phyloP scores from a whole-genome alignment of 2,888 invertebrate genomes.

The Incurvaria masculella region DNA sequence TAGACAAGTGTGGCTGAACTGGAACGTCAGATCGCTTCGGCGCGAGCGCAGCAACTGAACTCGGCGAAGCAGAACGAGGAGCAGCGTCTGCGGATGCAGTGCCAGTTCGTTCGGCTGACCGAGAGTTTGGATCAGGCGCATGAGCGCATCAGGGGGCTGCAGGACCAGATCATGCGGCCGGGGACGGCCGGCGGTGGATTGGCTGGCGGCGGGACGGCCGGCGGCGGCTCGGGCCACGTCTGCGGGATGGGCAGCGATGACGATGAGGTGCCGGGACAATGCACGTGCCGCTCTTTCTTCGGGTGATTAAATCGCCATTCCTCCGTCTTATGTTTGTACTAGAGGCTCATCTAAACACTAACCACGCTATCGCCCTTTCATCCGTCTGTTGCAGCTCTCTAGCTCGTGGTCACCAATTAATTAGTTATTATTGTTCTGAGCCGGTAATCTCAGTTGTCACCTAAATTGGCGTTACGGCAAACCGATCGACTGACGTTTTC shows the following conservation, averaged over 20 bases:
- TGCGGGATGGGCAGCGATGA: conserved; percentile 21
- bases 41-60: conserved; percentile 60
- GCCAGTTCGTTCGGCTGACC: conserved; percentile 65
- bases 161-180: conserved; percentile 63
- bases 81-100: conserved; percentile 67
- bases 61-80: conserved; percentile 69
- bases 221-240: conserved; percentile 23
- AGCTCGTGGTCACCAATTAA: too few relatives aligned
- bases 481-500: too few relatives aligned
- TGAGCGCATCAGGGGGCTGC: conserved; percentile 60
- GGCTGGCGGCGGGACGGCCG: conserved; percentile 32
- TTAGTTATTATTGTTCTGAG: too few relatives aligned
- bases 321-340: too few relatives aligned
- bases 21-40: conserved; percentile 63
- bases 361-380: too few relatives aligned
- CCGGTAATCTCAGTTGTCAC: too few relatives aligned
- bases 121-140: conserved; percentile 72
- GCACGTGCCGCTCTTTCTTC: neutral
- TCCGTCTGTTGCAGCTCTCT: too few relatives aligned
- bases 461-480: too few relatives aligned
- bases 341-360: too few relatives aligned
- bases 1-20: conserved; percentile 64
- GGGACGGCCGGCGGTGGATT: conserved; percentile 33
- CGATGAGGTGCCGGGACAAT: neutral
- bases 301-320: too few relatives aligned